A percentile compares a stretch with the other conserved stretches of the same genome.
Conservation (phyloP, 2,113 vertebrate genomes). For the Vombatus ursinus region DNA sequence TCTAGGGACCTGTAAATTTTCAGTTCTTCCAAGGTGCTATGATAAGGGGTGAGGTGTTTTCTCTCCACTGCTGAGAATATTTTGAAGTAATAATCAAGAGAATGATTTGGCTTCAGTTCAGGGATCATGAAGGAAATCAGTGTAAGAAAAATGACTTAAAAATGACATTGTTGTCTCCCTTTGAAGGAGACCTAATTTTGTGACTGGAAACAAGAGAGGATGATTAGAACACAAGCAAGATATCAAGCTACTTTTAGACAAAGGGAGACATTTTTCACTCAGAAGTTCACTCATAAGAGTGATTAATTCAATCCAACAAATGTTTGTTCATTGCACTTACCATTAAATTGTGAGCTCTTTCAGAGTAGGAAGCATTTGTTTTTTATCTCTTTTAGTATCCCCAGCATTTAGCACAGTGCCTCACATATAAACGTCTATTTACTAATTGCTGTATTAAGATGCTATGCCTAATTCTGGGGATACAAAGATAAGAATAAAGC, state of each 20-base stretch:
- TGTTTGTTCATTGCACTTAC: background rate
- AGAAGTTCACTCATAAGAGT: background rate
- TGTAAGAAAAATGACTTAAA: background rate
- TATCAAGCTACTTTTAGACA: background rate
- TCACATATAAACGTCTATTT: background rate
- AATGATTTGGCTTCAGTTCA: background rate
- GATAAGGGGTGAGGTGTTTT: too few relatives aligned
- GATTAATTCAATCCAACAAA: background rate
- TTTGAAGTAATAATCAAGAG: background rate
- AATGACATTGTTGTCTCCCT: background rate
- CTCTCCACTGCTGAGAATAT: too few relatives aligned
- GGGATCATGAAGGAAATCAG: background rate
- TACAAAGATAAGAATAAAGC: background rate
- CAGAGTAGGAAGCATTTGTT: background rate
- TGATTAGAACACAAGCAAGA: background rate
- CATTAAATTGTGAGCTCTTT: background rate
- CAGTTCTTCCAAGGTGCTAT: too few relatives aligned
- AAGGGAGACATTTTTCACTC: background rate
- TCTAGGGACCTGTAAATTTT: too few relatives aligned
- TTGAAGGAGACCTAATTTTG: background rate
- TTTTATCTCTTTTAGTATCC: background rate
- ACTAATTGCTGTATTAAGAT: background rate
- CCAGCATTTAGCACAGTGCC: background rate
- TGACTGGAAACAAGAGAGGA: background rate
- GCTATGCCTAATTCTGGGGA: background rate